Evolutionary conservation across 2,888 invertebrate genomes (phyloP), one percentile per base, ranked within the genome.

Genomic region (Eledona agricola): DNA sequence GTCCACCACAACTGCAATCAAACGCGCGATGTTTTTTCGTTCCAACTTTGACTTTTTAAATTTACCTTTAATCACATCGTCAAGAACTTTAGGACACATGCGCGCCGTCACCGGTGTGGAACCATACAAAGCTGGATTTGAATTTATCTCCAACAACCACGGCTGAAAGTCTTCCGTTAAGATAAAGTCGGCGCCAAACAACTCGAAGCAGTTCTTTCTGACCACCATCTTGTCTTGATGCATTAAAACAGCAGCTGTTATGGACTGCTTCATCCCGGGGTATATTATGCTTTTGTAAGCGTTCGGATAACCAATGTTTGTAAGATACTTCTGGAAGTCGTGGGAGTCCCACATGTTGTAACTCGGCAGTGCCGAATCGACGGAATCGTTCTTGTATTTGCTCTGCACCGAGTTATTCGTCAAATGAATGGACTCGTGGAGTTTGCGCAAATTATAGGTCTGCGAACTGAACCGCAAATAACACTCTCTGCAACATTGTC

Each of bases 131-230:
- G 93, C 89, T 0, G 95, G 95, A 69, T 88, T 88, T 1, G 91
- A 89, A 78, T 96, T 96, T 59, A 96, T 93, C 79, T 96, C 96
- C 64, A 96, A 90, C 54, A 96, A 77, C 88, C 93, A 94, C 0
- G 94, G 93, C 55, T 85, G 83, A 63, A 86, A 90, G 65, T 91
- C 87, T 66, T 93, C 88, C 49, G 90, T 89, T 20, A 96, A 74
- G 80, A 96, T 88, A 72, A 96, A 96, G 77, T 96, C 96, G 40
- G 94, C 94, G 3, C 95, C 96, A 71, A 92, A 95, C 20, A 94
- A 72, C 74, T 96, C 95, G 75, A 94, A 96, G 47, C 89, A 86
- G 66, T 90, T 89, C 66, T 83, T 83, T 54, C 85, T 79, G 10
- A 82, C 76, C 20, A 85, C 81, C 62, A 89, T 81, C 57, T 85